phyloP scores from a whole-genome alignment of 2,888 invertebrate genomes.

The Argyresthia albistria region DNA sequence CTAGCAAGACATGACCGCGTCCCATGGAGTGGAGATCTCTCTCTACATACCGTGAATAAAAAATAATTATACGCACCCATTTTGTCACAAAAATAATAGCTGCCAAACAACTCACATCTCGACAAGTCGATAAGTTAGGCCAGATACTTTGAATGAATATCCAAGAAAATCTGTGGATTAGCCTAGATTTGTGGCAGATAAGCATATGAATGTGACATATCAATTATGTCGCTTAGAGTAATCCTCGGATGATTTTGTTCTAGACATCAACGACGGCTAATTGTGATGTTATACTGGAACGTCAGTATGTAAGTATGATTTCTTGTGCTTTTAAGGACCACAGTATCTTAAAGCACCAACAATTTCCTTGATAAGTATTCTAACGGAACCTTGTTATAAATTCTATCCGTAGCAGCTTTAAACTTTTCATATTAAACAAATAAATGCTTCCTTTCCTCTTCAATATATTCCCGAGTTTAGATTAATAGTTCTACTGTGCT shows the following conservation, averaged over 20 bases:
- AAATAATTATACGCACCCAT: conserved; percentile 28
- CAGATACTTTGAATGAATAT: no score
- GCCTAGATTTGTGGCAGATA: no score
- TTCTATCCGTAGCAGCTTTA: not conserved
- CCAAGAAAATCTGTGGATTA: no score
- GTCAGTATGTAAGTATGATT: no score
- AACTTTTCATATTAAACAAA: not conserved
- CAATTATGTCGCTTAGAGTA: not conserved
- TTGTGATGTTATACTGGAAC: no score
- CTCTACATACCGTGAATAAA: not conserved
- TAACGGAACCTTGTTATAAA: not conserved
- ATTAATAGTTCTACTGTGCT: conserved; percentile 12
- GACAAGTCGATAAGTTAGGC: no score
- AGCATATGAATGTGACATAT: not conserved
- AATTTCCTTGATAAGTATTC: not conserved
- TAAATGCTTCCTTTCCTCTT: conserved; percentile 3
- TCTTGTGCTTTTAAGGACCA: not conserved
- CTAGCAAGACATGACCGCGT: conserved; percentile 3
- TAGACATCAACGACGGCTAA: no score
- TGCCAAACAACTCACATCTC: no score
- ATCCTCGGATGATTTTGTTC: not conserved
- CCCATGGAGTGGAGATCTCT: not conserved
- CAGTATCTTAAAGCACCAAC: not conserved
- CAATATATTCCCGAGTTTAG: conserved; percentile 14
- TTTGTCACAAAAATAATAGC: conserved; percentile 6